A percentile compares a stretch with the other conserved stretches of the same genome.
Evolutionary conservation across 92 coral and sea anemone species (phyloP).

Genomic region (Porites divaricata): DNA sequence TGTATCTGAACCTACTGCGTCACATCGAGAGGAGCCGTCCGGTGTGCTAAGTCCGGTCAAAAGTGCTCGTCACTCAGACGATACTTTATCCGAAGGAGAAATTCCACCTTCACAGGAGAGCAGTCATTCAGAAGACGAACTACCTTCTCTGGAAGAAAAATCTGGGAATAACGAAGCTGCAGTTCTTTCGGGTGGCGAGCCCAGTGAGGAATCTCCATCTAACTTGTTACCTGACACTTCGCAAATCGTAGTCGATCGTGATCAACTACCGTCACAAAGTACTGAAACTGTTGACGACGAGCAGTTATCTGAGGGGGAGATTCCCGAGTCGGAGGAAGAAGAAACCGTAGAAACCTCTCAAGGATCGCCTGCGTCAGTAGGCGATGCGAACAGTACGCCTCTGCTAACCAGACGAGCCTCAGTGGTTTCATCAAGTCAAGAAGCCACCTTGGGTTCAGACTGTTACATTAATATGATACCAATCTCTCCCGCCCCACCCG

Average conservation of each 20-base stretch:
- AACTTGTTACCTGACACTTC: not conserved
- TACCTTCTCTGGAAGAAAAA: not conserved
- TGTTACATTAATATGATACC: conserved; percentile 84
- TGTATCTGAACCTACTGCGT: conserved; percentile 1
- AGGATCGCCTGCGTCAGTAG: conserved; percentile 19
- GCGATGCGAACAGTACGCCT: conserved; percentile 7
- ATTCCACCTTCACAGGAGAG: conserved; percentile 29
- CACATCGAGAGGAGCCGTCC: conserved; percentile 22
- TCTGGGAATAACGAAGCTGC: not conserved
- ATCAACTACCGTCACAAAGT: conserved; percentile 21
- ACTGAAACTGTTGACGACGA: conserved; percentile 50
- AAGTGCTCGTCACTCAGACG: conserved; percentile 10
- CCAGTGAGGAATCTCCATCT: not conserved
- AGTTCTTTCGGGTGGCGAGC: not conserved
- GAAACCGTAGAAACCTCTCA: conserved; percentile 18
- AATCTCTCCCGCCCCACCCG: conserved; percentile 95
- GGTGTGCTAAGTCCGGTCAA: conserved; percentile 1
- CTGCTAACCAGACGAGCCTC: not conserved
- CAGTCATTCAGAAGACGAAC: conserved; percentile 30
- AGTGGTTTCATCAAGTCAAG: conserved; percentile 22
- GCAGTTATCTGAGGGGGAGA: conserved; percentile 65
- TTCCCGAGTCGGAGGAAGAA: conserved; percentile 51
- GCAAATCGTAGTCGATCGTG: not conserved
- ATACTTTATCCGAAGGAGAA: conserved; percentile 43
- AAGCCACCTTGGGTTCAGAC: conserved; percentile 35